A percentile compares a stretch with the other conserved stretches of the same genome.
These are phyloP conservation scores for Rhopalosiphum padi DNA, from an alignment of 1,140 invertebrate species.

Conservation along the genomic window DNA sequence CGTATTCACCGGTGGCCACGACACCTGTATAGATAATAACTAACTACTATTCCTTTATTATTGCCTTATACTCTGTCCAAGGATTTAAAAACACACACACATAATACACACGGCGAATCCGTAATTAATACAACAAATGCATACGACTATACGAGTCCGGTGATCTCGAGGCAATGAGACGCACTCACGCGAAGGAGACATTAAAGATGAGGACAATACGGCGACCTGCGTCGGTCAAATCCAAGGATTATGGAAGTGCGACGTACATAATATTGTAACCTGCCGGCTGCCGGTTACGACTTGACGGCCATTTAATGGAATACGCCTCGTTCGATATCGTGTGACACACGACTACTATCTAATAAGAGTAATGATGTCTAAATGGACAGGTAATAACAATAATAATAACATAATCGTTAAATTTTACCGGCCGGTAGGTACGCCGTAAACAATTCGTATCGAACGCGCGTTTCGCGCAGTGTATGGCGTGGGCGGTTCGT, in stretches of 20 bases:
- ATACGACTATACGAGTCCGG: neutral
- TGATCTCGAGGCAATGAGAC: neutral
- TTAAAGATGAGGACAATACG: neutral
- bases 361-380: neutral
- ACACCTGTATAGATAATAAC: neutral
- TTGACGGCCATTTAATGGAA: neutral
- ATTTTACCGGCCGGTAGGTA: too few relatives aligned
- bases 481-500: neutral
- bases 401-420: neutral
- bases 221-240: neutral
- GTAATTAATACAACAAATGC: neutral
- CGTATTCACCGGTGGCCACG: neutral
- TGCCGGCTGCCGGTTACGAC: neutral
- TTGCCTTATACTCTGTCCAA: neutral
- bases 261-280: too few relatives aligned
- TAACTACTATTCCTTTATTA: neutral
- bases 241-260: neutral
- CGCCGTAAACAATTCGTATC: neutral
- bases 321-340: too few relatives aligned
- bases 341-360: neutral
- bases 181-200: too few relatives aligned
- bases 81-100: neutral
- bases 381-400: neutral
- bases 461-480: neutral
- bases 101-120: neutral